Evolutionary conservation across 2,888 invertebrate genomes (phyloP).

Genomic region (Tetanocera ferruginea): DNA sequence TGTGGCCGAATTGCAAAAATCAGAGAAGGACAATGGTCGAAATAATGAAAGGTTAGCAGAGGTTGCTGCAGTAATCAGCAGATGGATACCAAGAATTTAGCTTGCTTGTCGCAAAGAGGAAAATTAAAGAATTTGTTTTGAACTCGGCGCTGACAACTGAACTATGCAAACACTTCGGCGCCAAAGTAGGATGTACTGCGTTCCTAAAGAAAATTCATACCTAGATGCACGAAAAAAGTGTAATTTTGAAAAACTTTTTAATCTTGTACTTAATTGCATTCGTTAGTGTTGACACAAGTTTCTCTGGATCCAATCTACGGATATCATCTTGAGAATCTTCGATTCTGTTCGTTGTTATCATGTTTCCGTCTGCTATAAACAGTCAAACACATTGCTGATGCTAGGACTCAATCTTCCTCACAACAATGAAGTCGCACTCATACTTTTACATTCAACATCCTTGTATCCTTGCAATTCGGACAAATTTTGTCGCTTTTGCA

Average conservation of each 20-base stretch:
- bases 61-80: neutral
- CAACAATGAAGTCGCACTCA: neutral
- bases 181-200: neutral
- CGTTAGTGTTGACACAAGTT: constrained; percentile 36
- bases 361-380: neutral
- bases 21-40: neutral
- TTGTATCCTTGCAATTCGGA: neutral
- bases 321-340: neutral
- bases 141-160: constrained; percentile 1
- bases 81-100: neutral
- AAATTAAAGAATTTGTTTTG: neutral
- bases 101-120: neutral
- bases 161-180: constrained; percentile 1
- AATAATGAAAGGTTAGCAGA: constrained; percentile 3
- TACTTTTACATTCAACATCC: neutral
- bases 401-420: neutral
- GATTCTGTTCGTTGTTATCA: neutral
- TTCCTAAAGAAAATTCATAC: neutral
- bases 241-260: neutral
- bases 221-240: neutral
- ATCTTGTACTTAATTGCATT: constrained; percentile 24
- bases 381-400: neutral
- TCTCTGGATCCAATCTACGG: neutral
- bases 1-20: constrained; percentile 8
- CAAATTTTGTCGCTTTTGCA: constrained; percentile 9